Conservation (phyloP, 2,888 invertebrate species). For the Nebria brevicollis region DNA sequence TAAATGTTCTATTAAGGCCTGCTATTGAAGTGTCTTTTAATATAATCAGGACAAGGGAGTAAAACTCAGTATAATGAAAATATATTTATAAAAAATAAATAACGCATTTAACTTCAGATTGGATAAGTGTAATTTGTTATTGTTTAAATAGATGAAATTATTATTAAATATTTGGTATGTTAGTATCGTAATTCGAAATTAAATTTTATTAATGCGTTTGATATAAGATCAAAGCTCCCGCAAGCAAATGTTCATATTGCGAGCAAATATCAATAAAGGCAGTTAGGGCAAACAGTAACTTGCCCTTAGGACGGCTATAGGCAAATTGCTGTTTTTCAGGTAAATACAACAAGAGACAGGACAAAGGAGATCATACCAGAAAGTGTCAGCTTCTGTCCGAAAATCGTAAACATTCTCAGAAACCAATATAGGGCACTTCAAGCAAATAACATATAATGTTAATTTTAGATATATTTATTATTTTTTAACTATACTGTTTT, state of each 20-base stretch:
- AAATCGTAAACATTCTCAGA: neutral
- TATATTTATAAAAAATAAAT: neutral
- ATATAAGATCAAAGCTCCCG: neutral
- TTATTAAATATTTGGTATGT: no score
- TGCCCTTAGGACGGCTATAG: neutral
- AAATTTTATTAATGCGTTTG: neutral
- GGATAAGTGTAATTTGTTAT: no score
- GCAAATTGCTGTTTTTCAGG: neutral
- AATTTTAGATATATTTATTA: no score
- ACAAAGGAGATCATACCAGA: neutral
- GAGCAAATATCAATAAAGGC: neutral
- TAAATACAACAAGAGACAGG: neutral
- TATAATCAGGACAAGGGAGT: neutral
- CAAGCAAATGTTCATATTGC: neutral
- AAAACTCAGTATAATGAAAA: neutral
- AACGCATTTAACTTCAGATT: no score
- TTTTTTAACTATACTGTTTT: no score
- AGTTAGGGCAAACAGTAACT: neutral
- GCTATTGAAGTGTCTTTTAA: constrained; percentile 15
- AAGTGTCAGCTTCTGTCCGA: neutral
- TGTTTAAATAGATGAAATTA: no score
- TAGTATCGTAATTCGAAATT: no score
- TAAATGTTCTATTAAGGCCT: constrained; percentile 27
- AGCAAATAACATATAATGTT: neutral
- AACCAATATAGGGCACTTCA: neutral